Evolutionary conservation across 92 coral and sea anemone species (phyloP).

Genomic region (Siderastrea radians): DNA sequence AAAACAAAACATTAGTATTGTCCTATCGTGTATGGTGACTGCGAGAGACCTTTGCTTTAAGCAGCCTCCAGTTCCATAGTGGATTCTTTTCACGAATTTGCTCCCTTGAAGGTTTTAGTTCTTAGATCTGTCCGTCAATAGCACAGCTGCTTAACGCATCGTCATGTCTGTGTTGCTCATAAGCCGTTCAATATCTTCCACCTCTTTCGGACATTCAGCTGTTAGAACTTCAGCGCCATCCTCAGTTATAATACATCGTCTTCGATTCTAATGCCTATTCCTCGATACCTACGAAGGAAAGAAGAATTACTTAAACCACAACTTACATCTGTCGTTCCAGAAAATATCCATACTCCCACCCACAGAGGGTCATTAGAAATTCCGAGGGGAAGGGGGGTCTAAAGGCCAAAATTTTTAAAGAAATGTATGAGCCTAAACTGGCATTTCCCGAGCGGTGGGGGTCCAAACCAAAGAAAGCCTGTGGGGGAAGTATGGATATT

Average conservation of each 20-base stretch:
- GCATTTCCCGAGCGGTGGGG: too few species aligned
- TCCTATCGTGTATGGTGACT: too few species aligned
- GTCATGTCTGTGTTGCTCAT: slow-evolving; percentile 58
- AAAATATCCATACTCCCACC: neutral
- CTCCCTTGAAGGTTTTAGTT: neutral
- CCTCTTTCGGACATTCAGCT: slow-evolving; percentile 91
- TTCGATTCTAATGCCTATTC: slow-evolving; percentile 95
- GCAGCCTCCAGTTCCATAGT: too few species aligned
- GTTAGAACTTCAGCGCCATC: slow-evolving; percentile 86
- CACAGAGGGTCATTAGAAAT: neutral
- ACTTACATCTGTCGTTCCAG: neutral
- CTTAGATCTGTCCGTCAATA: neutral
- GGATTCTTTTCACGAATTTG: neutral
- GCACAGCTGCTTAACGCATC: neutral
- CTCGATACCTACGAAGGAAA: slow-evolving; percentile 76
- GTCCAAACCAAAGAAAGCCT: too few species aligned
- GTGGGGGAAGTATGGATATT: too few species aligned
- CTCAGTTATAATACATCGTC: slow-evolving; percentile 94
- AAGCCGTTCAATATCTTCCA: slow-evolving; percentile 83
- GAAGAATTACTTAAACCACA: neutral
- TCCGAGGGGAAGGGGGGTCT: too few species aligned
- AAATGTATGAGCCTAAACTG: too few species aligned
- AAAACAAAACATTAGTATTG: too few species aligned
- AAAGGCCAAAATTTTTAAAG: too few species aligned
- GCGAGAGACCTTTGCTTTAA: too few species aligned